Conservation (phyloP, 2,797 vertebrate genomes). For the Protonibea diacanthus region DNA sequence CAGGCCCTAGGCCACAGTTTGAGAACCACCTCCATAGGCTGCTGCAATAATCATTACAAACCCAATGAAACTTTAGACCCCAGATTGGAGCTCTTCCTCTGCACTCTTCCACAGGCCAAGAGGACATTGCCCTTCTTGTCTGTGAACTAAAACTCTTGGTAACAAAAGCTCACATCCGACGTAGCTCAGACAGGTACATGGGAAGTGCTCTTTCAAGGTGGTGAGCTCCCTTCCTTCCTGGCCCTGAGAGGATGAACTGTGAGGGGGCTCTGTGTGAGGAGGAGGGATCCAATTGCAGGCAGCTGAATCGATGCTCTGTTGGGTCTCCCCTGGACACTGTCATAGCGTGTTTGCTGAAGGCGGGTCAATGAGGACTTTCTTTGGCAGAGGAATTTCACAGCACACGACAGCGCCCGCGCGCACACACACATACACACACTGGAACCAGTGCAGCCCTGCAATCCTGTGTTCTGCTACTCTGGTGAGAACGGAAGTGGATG, state of each 20-base stretch:
- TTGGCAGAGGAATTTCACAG: constrained; percentile 85
- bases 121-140: constrained; percentile 73
- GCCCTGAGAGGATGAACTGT: constrained; percentile 64
- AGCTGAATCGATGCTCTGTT: constrained; percentile 85
- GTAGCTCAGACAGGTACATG: constrained; percentile 74
- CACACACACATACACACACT: constrained; percentile 23
- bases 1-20: constrained; percentile 32
- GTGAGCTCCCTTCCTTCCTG: constrained; percentile 72
- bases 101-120: constrained; percentile 19
- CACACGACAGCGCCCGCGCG: constrained; percentile 64
- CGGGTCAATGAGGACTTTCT: constrained; percentile 83
- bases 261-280: constrained; percentile 71
- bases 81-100: constrained; percentile 49
- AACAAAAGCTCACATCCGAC: constrained; percentile 78
- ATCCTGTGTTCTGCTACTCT: constrained; percentile 27
- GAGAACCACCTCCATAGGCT: constrained; percentile 27
- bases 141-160: constrained; percentile 50
- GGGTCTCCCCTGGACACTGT: constrained; percentile 83
- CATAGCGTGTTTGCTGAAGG: constrained; percentile 84
- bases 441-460: constrained; percentile 34
- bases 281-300: constrained; percentile 83
- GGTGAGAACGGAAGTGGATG: constrained; percentile 59
- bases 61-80: constrained; percentile 65
- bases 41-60: constrained; percentile 46
- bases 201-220: constrained; percentile 79